Percentiles rank a stretch among this genome's conserved stretches.
These are phyloP conservation scores for Paramisgurnus dabryanus DNA, from an alignment of 2,113 vertebrate species.

Conservation along the genomic window DNA sequence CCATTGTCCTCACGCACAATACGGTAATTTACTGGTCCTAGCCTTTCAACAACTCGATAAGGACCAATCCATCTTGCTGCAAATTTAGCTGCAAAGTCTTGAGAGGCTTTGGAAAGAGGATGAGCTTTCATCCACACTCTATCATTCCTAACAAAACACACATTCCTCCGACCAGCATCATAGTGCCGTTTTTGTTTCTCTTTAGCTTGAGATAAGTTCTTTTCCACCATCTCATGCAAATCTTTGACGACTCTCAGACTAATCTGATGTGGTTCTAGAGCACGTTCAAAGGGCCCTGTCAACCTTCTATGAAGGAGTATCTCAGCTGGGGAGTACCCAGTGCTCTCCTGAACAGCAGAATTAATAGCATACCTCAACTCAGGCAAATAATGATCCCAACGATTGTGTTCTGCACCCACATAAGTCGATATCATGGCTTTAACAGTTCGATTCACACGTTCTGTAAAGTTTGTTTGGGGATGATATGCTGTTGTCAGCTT, in stretches of 20 bases:
- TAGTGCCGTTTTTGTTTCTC: neutral
- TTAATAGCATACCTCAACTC: conserved; percentile 36
- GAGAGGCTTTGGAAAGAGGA: too few relatives aligned
- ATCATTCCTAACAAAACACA: too few relatives aligned
- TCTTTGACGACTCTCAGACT: neutral
- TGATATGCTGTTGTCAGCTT: too few relatives aligned
- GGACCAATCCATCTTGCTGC: too few relatives aligned
- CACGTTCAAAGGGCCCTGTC: neutral
- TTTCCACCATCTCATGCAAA: neutral
- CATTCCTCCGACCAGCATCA: neutral
- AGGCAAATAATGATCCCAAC: conserved; percentile 23
- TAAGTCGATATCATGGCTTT: conserved; percentile 36
- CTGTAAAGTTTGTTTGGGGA: too few relatives aligned
- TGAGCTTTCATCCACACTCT: too few relatives aligned
- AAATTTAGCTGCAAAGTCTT: too few relatives aligned
- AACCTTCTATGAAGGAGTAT: neutral
- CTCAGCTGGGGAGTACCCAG: neutral
- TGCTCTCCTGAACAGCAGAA: neutral
- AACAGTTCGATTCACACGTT: neutral
- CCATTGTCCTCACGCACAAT: neutral
- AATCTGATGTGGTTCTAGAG: neutral
- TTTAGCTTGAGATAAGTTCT: neutral
- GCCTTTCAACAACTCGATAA: too few relatives aligned
- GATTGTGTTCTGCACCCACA: neutral
- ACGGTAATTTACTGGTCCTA: neutral